Percentiles rank a stretch among this genome's conserved stretches.
phyloP scores from a whole-genome alignment of 2,797 vertebrate genomes.

The Micrastur ruficollis region DNA sequence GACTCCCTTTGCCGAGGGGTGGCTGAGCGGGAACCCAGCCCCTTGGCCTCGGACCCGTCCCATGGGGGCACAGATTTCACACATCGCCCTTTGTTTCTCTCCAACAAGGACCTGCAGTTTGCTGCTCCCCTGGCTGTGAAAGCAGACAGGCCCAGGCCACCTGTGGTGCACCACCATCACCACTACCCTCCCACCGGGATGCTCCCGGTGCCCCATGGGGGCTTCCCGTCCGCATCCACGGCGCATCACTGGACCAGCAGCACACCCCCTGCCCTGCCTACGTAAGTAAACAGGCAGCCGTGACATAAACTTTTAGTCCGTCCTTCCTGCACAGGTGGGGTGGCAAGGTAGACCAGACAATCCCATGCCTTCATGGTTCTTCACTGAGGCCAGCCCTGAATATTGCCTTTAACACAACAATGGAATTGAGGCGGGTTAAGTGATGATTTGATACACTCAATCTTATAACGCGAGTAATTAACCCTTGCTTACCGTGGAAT shows the following conservation, averaged over 20 bases:
- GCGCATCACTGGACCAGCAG: slow-evolving; percentile 32
- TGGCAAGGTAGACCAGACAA: background rate
- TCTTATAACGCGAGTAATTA: background rate
- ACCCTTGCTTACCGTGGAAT: background rate
- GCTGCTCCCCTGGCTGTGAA: slow-evolving; percentile 30
- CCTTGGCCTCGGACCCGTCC: background rate
- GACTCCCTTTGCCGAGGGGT: background rate
- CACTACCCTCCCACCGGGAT: slow-evolving; percentile 70
- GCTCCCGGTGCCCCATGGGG: background rate
- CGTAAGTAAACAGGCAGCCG: slow-evolving; percentile 48
- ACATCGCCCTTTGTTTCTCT: background rate
- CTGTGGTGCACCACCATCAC: slow-evolving; percentile 82
- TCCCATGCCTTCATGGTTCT: background rate
- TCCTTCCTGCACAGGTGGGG: background rate
- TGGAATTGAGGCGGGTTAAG: background rate
- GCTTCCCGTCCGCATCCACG: slow-evolving; percentile 59
- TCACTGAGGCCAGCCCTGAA: background rate
- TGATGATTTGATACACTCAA: background rate
- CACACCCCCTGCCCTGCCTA: slow-evolving; percentile 62
- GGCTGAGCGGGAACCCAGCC: background rate
- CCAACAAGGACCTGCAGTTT: slow-evolving; percentile 53
- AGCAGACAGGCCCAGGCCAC: slow-evolving; percentile 66
- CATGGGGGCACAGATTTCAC: background rate
- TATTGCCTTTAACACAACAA: background rate
- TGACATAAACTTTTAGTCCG: rapidly evolving